Base-by-base conservation (phyloP, 1,140 invertebrate species). In the Drosophila neocordata region DNA sequence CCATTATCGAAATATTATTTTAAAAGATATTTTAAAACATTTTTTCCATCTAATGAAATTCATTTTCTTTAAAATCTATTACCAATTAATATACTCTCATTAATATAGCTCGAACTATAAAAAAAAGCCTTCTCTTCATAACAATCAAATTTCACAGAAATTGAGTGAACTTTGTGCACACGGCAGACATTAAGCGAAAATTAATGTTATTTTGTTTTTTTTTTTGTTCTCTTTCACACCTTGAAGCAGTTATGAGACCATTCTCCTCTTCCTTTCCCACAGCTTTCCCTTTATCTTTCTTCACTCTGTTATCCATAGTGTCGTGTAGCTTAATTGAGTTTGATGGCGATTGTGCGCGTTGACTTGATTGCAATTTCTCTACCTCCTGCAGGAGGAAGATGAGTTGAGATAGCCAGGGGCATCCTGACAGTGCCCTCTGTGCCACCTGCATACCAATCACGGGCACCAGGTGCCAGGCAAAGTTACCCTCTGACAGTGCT, bases 101-200 rank as follows among this genome's bases (percentile, higher is more conserved):
- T 20, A 7, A 11, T 48, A 5, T 13, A n/a, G 13, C 37, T n/a
- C 6, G 27, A 31, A 3, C 27, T 6, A 31, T 31, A 31, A 31
- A 31, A 31, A 31, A 31, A 31, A 1, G 6, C 27, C 27, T 31
- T 31, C 6, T 31, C 22, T 1, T 48, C n/a, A 20, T 5, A 48
- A 48, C 41, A 48, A 48, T 48, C 41, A 48, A 48, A 48, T 48
- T 48, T 48, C 15, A 8, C 15, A 48, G 41, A 48, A 15, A 48
- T 53, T 48, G 64, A 73, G 60, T 60, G 69, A 76, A 73, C 67
- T 76, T 61, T 56, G 74, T 66, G 70, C 74, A 77, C 74, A 77
- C 73, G 70, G 74, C 74, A 69, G 70, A 65, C 74, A 77, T 77
- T 73, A 77, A 77, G 70, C 70, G 74, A 77, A 73, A 73, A 77